Base-by-base conservation (phyloP, 1,140 invertebrate species). In the Meteorus sp. region DNA sequence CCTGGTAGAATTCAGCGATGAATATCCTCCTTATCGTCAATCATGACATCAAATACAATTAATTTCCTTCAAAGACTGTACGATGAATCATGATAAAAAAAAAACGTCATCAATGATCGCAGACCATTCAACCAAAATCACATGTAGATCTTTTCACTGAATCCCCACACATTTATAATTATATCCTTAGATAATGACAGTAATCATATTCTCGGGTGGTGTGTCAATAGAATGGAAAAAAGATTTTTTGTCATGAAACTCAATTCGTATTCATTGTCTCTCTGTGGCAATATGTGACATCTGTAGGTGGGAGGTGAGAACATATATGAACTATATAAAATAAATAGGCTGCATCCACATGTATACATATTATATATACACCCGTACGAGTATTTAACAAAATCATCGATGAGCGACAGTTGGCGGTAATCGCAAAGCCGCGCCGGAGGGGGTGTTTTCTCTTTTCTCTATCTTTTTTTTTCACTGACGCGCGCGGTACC, bases 361-460 rank as follows among this genome's bases (percentile, higher is more conserved):
- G 29, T 15, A 11, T 13, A 48, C 41, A 29, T 22, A 20, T 35
- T 52, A 55, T 61, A 52, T 35, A 17, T 8, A 52, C 47, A 35
- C 29, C 20, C 20, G 11, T 22, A 22, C 1, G 23, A 52, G 56
- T 52, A 58, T 58, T 58, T 58, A 52, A 43, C 37, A 11, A 59
- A 57, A 57, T 59, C 48, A 51, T 52, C 17, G 33, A 53, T 53
- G 33, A 53, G 69, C 71, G 74, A 75, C 74, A 76, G 74, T 76
- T 76, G 74, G 73, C 59, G 68, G 64, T 67, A 71, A 68, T 70
- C 63, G 65, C 57, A 57, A 59, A 59, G 56, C 56, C 56, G n/a
- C n/a, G 25, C 48, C 48, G 31, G 47, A 31, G 48, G 48, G 45
- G 45, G 31, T 39, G 48, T 57, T 63, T 57, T 56, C 64, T 56